phyloP scores from a whole-genome alignment of 2,113 vertebrate species.

The Leiothrix lutea region DNA sequence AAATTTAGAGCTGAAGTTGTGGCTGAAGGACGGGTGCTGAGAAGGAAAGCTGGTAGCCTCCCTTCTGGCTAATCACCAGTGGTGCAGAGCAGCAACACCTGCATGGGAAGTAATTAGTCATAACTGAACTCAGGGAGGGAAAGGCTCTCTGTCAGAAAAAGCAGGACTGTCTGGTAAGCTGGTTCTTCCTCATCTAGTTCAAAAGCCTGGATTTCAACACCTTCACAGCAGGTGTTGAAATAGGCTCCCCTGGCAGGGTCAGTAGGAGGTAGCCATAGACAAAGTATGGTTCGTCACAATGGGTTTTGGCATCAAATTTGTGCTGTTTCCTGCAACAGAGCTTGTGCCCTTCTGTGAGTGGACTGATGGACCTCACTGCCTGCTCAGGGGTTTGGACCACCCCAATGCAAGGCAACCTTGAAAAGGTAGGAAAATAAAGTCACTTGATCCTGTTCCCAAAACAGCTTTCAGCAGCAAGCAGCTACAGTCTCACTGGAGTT shows the following conservation, averaged over 20 bases:
- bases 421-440: not conserved
- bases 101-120: constrained; percentile 25
- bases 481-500: not conserved
- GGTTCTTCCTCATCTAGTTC: not conserved
- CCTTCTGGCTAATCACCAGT: not conserved
- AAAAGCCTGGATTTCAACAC: not conserved
- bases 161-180: not conserved
- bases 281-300: rapidly evolving
- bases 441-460: not conserved
- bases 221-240: not conserved
- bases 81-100: not conserved
- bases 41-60: not conserved
- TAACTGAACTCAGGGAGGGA: not conserved
- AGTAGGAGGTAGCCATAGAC: not conserved
- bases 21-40: not conserved
- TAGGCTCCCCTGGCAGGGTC: not conserved
- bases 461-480: not conserved
- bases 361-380: not conserved
- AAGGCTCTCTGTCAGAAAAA: not conserved
- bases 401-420: not conserved
- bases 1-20: not conserved
- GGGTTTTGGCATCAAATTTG: rapidly evolving
- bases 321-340: not conserved
- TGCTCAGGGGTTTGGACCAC: not conserved
- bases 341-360: rapidly evolving